Percentiles rank a stretch among this genome's conserved stretches.
Conservation (phyloP, 2,888 invertebrate genomes). For the Acronicta aceris region DNA sequence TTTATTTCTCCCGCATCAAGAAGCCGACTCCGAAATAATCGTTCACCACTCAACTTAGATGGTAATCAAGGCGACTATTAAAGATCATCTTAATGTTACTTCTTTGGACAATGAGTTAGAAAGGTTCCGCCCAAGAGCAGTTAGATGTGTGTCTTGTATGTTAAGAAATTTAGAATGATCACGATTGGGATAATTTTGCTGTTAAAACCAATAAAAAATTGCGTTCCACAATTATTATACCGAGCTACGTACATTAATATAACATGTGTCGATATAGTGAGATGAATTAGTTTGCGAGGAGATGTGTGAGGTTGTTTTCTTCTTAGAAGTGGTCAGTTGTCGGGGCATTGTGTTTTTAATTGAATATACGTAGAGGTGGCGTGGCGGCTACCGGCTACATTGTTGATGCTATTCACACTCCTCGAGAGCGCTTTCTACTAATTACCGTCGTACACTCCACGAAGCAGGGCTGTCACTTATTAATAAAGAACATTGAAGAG, state of each 20-base stretch:
- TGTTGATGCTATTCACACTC: conserved; percentile 79
- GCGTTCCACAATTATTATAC: conserved; percentile 19
- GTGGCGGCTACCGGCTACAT: conserved; percentile 77
- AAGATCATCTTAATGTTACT: conserved; percentile 84
- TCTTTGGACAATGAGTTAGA: conserved; percentile 80
- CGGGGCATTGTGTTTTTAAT: conserved; percentile 76
- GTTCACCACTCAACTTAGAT: conserved; percentile 87
- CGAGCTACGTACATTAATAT: conserved; percentile 9
- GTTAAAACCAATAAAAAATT: conserved; percentile 42
- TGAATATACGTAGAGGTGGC: conserved; percentile 73
- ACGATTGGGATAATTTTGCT: conserved; percentile 49
- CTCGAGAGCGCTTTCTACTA: conserved; percentile 81
- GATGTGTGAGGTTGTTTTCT: conserved; percentile 59
- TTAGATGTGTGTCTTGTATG: conserved; percentile 44
- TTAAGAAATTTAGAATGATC: conserved; percentile 55
- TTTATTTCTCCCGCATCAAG: conserved; percentile 85
- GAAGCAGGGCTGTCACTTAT: conserved; percentile 67
- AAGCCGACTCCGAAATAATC: conserved; percentile 86
- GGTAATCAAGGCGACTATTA: conserved; percentile 87
- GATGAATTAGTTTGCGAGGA: conserved; percentile 39
- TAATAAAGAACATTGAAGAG: conserved; percentile 9
- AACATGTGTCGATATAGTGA: conserved; percentile 27
- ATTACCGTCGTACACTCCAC: conserved; percentile 71
- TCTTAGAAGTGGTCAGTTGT: conserved; percentile 58
- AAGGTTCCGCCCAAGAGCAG: conserved; percentile 61